These are phyloP conservation scores for Leucania comma DNA, from an alignment of 2,888 invertebrate species.

Conservation along the genomic window DNA sequence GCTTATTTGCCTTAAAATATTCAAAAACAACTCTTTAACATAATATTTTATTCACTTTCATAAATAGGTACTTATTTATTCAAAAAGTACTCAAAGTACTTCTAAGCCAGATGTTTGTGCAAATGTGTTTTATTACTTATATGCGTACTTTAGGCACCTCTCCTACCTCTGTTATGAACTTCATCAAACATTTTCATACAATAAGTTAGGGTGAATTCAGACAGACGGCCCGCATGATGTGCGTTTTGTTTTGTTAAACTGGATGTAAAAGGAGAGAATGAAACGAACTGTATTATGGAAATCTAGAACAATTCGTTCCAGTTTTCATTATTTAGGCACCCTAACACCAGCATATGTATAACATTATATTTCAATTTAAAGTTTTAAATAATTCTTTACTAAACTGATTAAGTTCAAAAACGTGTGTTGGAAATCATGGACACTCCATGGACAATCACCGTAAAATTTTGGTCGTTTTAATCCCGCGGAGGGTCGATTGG, in stretches of 20 bases:
- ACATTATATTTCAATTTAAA: too few species aligned
- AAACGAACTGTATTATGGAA: too few species aligned
- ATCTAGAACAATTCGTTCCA: background rate
- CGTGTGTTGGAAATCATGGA: too few species aligned
- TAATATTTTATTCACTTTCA: constrained; percentile 33
- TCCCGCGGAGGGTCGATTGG: too few species aligned
- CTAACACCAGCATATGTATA: too few species aligned
- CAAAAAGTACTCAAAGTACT: constrained; percentile 29
- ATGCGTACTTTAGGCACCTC: constrained; percentile 6
- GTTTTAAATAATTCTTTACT: too few species aligned
- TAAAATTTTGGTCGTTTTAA: too few species aligned
- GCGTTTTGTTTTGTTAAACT: constrained; percentile 6
- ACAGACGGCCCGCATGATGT: background rate
- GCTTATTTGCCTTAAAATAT: background rate
- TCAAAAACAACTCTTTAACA: constrained; percentile 1
- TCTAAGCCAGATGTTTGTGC: constrained; percentile 42
- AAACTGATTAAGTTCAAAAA: too few species aligned
- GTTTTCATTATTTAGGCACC: too few species aligned
- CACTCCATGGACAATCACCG: too few species aligned
- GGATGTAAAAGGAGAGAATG: background rate
- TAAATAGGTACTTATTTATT: constrained; percentile 29
- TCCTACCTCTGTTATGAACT: constrained; percentile 21
- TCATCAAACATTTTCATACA: constrained; percentile 28
- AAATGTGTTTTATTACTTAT: constrained; percentile 33
- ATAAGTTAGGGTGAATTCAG: constrained; percentile 7